Evolutionary conservation across 1,140 invertebrate species (phyloP), one percentile per base, ranked within the genome.

Genomic region (Metaphire vulgaris): DNA sequence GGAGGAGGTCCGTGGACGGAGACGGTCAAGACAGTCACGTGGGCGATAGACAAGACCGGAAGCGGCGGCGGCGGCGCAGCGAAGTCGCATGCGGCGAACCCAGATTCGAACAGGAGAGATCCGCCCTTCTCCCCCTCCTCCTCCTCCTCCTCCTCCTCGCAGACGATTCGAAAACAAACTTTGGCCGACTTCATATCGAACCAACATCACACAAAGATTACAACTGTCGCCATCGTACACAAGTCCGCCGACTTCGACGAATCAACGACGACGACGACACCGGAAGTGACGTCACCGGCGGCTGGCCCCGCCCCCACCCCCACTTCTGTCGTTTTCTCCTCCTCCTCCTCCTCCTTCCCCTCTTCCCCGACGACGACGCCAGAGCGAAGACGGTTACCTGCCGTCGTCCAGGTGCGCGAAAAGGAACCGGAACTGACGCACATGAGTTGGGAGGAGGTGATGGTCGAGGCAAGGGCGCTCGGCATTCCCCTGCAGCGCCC

Each of bases 361-460:
- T 12, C 6, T 56, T 12, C 6, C 6, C 6, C 6, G 6, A 56
- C 41, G 6, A 6, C 41, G 41, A 56, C 41, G 41, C 6, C 6
- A 56, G 41, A 21, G 21, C 6, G 21, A 6, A 6, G 41, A 6
- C 6, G 41, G 41, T 21, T 56, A 12, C 41, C 6, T 12, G 41
- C 41, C 21, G 6, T 21, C 6, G 21, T 21, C 6, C 41, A 56
- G 41, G 41, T 56, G 6, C n/a, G n/a, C n/a, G 41, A 12, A 6
- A 74, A 26, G 16, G 72, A 21, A 26, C 31, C 32, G 16, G 74
- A 75, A n/a, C 74, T 66, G 28, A 75, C 66, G 14, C 74, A 75
- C 74, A 75, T 75, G 74, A 32, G 29, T 16, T 75, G 74, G 74
- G 74, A 66, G 14, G 74, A 75, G 30, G 74, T 75, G 6, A 75